Evolutionary conservation across 1,140 invertebrate species (phyloP), one percentile per base, ranked within the genome.

Genomic region (Drosophila bipectinata): DNA sequence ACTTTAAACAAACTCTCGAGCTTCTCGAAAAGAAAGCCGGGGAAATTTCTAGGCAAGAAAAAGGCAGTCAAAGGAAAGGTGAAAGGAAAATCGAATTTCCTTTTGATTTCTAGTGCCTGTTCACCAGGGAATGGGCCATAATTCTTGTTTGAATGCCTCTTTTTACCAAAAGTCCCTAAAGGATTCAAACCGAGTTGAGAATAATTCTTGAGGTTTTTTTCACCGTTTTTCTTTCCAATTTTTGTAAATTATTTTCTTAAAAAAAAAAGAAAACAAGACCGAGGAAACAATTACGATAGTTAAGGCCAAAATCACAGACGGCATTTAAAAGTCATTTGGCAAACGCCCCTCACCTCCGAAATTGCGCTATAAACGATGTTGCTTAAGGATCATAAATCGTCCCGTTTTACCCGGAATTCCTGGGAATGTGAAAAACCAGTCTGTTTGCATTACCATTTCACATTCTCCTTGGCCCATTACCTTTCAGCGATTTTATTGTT

Each of bases 261-360:
- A 47, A 48, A 18, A 12, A 10, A 47, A 48, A 18, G 37, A 79
- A 67, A 80, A 82, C 58, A 48, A 72, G 26, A 6, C 32, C 64
- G 41, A 48, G 9, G 34, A 69, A 69, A 69, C 67, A 71, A 71
- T 69, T 49, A 32, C 44, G 52, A 69, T 71, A 71, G 64, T 71
- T 71, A 71, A 28, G 67, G 39, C 49, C 60, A 14, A 66, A 74
- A 66, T 76, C 72, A 75, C 72, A 69, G 72, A 62, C 62, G 66
- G 75, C 82, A 87, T 87, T 87, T 87, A 87, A 87, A 87, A 87
- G 82, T 87, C 82, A 87, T 87, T 87, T 87, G 78, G 74, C 67
- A 39, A 88, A 88, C 82, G 82, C 82, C 82, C 82, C 83, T 87
- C 63, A 61, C 63, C 18, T 18, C 18, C 54, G 67, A 71, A 69